phyloP scores from a whole-genome alignment of 2,888 invertebrate genomes.

The Drosophila flavopinicola region DNA sequence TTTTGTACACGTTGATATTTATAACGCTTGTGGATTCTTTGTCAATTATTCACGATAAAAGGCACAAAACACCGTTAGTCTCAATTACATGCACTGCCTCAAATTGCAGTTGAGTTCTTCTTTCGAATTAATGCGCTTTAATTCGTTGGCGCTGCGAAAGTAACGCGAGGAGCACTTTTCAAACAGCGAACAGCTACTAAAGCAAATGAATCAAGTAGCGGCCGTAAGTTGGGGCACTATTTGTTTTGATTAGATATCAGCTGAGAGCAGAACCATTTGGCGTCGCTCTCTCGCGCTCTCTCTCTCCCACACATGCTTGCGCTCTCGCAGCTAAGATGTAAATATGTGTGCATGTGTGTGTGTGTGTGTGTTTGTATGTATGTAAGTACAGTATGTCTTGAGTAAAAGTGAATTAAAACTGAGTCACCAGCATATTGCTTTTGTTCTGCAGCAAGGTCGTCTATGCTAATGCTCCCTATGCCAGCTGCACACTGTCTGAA shows the following conservation, averaged over 20 bases:
- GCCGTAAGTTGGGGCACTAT: constrained; percentile 52
- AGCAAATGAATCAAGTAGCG: constrained; percentile 72
- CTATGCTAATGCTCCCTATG: constrained; percentile 19
- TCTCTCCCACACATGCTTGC: constrained; percentile 27
- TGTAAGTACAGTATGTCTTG: constrained; percentile 18
- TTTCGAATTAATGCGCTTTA: constrained; percentile 6
- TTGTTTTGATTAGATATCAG: constrained; percentile 78
- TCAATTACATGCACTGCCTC: constrained; percentile 19
- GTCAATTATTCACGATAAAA: constrained; percentile 14
- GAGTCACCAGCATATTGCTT: constrained; percentile 51
- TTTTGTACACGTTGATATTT: constrained; percentile 38
- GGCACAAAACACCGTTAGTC: constrained; percentile 31
- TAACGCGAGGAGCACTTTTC: constrained; percentile 26
- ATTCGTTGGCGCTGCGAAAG: constrained; percentile 19
- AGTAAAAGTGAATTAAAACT: constrained; percentile 57
- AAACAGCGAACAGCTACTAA: constrained; percentile 40
- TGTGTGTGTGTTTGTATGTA: too few species aligned
- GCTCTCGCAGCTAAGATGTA: constrained; percentile 37
- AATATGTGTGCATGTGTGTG: background rate
- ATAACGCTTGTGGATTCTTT: background rate
- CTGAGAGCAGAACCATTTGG: constrained; percentile 23
- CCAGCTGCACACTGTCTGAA: constrained; percentile 24
- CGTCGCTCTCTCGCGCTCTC: background rate
- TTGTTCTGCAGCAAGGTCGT: constrained; percentile 56
- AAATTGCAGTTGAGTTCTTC: constrained; percentile 11